Conservation (phyloP, 2,888 invertebrate species). For the Anthrax anthrax region DNA sequence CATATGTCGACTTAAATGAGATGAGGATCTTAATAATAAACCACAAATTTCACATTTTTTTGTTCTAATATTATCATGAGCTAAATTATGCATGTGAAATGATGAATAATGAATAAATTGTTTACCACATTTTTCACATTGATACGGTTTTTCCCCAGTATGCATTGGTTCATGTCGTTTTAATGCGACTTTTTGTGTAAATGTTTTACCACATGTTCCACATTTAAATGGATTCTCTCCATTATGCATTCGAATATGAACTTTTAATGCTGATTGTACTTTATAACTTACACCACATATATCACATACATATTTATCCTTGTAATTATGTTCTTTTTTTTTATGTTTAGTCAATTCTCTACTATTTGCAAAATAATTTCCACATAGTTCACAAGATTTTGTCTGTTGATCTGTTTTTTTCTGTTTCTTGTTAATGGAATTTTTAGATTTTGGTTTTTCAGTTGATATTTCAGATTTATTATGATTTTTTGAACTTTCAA, state of each 20-base stretch:
- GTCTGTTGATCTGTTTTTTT: not conserved
- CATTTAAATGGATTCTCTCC: conserved; percentile 37
- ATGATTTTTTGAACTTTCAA: too few relatives aligned
- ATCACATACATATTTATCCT: conserved; percentile 20
- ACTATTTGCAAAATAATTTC: not conserved
- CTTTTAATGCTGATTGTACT: conserved; percentile 35
- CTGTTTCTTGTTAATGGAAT: too few relatives aligned
- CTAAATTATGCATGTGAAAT: conserved; percentile 33
- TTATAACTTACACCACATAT: conserved; percentile 40
- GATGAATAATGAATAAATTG: conserved; percentile 34
- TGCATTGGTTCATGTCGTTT: conserved; percentile 39
- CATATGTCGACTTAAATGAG: conserved; percentile 32
- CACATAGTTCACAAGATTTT: not conserved
- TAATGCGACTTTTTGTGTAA: conserved; percentile 40
- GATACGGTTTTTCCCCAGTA: conserved; percentile 35
- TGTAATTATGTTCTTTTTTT: not conserved
- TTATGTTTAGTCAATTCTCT: not conserved
- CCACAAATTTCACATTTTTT: conserved; percentile 21
- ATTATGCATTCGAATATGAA: conserved; percentile 39
- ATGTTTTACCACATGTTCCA: conserved; percentile 37
- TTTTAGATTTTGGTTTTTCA: too few relatives aligned
- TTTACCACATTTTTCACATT: conserved; percentile 35
- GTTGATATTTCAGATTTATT: too few relatives aligned
- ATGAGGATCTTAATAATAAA: conserved; percentile 28
- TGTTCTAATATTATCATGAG: conserved; percentile 19